Evolutionary conservation across 2,888 invertebrate genomes (phyloP).

Genomic region (Prosapia bicincta): DNA sequence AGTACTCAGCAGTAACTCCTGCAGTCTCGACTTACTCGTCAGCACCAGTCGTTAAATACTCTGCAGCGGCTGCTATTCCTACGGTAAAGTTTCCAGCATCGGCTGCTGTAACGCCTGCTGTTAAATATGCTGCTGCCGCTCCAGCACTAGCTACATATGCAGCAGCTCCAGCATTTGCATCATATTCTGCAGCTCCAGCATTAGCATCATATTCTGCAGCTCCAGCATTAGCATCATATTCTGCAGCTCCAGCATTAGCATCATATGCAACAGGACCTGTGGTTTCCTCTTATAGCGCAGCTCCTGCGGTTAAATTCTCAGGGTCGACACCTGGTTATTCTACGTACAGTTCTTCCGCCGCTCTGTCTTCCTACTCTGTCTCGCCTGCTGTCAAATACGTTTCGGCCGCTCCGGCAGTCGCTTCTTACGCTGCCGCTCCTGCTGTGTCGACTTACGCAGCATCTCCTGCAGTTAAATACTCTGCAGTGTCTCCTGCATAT

Average conservation of each 20-base stretch:
- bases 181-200: too few relatives aligned
- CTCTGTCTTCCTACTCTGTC: constrained; percentile 43
- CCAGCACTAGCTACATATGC: constrained; percentile 16
- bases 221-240: constrained; percentile 41
- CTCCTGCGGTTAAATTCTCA: constrained; percentile 50
- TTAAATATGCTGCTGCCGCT: constrained; percentile 42
- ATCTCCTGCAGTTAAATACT: constrained; percentile 21
- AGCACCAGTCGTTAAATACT: constrained; percentile 40
- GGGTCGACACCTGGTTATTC: constrained; percentile 51
- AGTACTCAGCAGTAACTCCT: constrained; percentile 42
- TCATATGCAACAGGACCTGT: constrained; percentile 46
- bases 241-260: constrained; percentile 38
- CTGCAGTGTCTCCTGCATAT: constrained; percentile 29
- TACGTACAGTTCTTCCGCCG: constrained; percentile 47
- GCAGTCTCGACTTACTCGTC: constrained; percentile 38
- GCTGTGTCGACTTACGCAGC: constrained; percentile 28
- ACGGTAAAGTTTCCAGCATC: constrained; percentile 42
- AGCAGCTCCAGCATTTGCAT: constrained; percentile 15
- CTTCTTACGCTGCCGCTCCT: constrained; percentile 44
- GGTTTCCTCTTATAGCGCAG: constrained; percentile 38
- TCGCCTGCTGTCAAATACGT: constrained; percentile 40
- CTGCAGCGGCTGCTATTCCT: constrained; percentile 46
- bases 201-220: too few relatives aligned
- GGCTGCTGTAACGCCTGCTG: constrained; percentile 51
- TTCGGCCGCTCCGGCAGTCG: constrained; percentile 44